Conservation (phyloP, 2,888 invertebrate genomes). For the Cenopis cana region DNA sequence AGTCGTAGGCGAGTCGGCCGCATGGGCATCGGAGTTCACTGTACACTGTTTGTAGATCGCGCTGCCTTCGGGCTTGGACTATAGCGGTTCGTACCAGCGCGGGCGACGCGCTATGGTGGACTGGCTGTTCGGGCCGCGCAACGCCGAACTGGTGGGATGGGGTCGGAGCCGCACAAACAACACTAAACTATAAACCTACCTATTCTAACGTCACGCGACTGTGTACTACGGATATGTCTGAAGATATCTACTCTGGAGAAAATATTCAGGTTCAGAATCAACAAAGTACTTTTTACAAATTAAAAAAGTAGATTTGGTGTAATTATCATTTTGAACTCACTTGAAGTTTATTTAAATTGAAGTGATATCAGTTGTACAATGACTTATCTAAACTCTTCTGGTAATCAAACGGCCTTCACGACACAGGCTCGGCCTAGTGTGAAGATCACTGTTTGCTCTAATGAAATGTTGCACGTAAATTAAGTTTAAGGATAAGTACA, state of each 20-base stretch:
- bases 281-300: background rate
- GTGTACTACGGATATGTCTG: constrained; percentile 48
- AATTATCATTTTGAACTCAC: too few relatives aligned
- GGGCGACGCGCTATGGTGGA: constrained; percentile 74
- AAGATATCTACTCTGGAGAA: constrained; percentile 45
- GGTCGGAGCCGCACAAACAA: constrained; percentile 74
- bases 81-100: constrained; percentile 55
- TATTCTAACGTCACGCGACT: constrained; percentile 57
- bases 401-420: too few relatives aligned
- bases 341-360: background rate
- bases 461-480: too few relatives aligned
- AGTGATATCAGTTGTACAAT: too few relatives aligned
- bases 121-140: constrained; percentile 58
- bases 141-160: constrained; percentile 67
- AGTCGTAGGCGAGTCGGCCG: background rate
- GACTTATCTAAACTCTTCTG: too few relatives aligned
- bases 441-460: too few relatives aligned
- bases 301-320: too few relatives aligned
- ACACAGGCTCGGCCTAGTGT: too few relatives aligned
- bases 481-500: too few relatives aligned
- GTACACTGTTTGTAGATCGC: background rate
- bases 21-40: background rate
- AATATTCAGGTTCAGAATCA: background rate
- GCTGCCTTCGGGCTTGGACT: constrained; percentile 9
- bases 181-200: constrained; percentile 58